Base-by-base conservation (phyloP, 1,140 invertebrate genomes). In the Pissodes strobi region DNA sequence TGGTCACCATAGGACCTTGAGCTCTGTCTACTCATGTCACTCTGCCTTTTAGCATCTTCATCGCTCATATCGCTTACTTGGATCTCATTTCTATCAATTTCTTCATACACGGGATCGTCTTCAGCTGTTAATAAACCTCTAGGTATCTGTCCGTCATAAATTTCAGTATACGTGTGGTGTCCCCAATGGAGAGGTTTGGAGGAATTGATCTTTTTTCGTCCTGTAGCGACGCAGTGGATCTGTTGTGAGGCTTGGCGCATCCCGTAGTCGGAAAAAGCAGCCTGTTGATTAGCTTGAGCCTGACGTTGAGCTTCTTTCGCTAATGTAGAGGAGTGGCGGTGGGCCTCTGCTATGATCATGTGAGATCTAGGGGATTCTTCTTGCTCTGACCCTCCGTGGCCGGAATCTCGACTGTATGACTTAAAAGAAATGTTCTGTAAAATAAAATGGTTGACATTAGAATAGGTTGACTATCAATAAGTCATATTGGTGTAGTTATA, bases 1-100 rank as follows among this genome's bases (percentile, higher is more conserved):
- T 91, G 88, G 73, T 92, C 90, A 1, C 89, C 89, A 76, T 92
- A 91, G 55, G 89, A 90, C 64, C 90, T 86, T 0, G 89, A 89
- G 0, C 88, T 90, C 75, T 88, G 89, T 66, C 88, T 79, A 68
- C 85, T 87, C 80, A 89, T 89, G 72, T 91, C 90, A 69, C 87
- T 87, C 66, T 89, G 88, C n/a, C 89, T 82, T 27, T 88, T 86
- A 9, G 87, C 87, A 72, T 92, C 90, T 59, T 83, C 83, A 73
- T 92, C 90, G 23, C 88, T 90, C 83, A 91, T 84, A 72, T 92
- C 90, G 0, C 89, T 90, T 56, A 89, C 87, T 51, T 89, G 83
- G 1, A 89, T 88, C 59, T 77, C 77, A 27, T 79, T 80, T 0
- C 88, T 82, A 69, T 91, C 90, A 41, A 91, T 91, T 72, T 91